Evolutionary conservation across 2,113 vertebrate genomes (phyloP), one percentile per base, ranked within the genome.

Genomic region (Perca flavescens): DNA sequence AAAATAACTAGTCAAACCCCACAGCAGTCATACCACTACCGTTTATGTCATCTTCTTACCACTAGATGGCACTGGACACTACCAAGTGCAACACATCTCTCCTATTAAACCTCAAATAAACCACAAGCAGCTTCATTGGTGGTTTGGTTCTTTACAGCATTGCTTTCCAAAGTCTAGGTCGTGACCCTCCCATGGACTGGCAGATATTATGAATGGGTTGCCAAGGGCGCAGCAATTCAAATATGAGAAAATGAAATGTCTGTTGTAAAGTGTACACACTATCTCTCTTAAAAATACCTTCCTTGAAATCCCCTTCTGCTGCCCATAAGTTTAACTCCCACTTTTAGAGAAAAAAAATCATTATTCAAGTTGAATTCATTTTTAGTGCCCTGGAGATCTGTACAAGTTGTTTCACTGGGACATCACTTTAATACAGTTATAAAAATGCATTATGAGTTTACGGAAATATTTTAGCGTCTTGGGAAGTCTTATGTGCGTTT

Each of bases 21-120:
- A 46, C 19, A 52, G 43, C 36, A 47, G 43, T 14, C 53, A 16
- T 12, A 8, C 9, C 56, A n/a, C 25, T 12, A 22, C 43, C 49
- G 36, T 43, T 14, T 46, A 47, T n/a, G 47, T 71, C 1, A 67
- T 7, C 25, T 21, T 46, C 6, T 28, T 11, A 70, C 88, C 91
- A 93, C 94, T 89, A 93, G 94, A 86, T 93, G 94, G 87, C 91
- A 88, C 67, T 85, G 62, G 69, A 82, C 19, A 46, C 91, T 83
- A 19, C 63, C 34, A 58, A 8, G 10, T 40, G 66, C 40, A 77
- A 15, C 68, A 76, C 2, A 54, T 63, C 50, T 53, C 5, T 64
- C 12, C 14, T 22, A 83, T 74, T 77, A 64, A 81, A 66, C 13
- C 53, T 19, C 66, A 86, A 43, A 84, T 62, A 57, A 79, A 72